Evolutionary conservation across 2,888 invertebrate species (phyloP).

Genomic region (Apotomis betuletana): DNA sequence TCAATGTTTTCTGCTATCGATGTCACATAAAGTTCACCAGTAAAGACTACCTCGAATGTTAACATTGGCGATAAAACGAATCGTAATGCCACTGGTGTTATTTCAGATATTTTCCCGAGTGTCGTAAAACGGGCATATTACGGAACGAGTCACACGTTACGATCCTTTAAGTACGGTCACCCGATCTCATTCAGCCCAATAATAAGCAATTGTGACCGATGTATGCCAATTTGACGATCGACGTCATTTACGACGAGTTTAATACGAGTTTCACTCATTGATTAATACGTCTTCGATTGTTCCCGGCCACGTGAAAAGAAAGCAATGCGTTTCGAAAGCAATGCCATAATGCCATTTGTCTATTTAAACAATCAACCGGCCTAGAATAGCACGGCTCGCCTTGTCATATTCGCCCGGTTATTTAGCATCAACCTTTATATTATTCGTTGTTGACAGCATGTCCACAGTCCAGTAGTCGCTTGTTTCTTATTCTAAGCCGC

Average conservation of each 20-base stretch:
- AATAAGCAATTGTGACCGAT: constrained; percentile 21
- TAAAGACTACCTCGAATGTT: constrained; percentile 20
- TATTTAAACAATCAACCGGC: constrained; percentile 44
- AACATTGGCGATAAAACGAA: constrained; percentile 22
- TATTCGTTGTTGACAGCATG: constrained; percentile 56
- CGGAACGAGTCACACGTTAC: constrained; percentile 7
- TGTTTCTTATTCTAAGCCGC: constrained; percentile 59
- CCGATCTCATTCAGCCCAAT: constrained; percentile 58
- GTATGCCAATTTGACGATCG: constrained; percentile 32
- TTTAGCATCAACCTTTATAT: constrained; percentile 51
- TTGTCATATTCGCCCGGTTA: constrained; percentile 54
- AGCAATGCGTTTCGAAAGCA: constrained; percentile 48
- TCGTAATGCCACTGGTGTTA: constrained; percentile 30
- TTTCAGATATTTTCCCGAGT: constrained; percentile 13
- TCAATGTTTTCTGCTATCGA: constrained; percentile 12
- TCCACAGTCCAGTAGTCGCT: constrained; percentile 39
- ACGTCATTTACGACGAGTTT: constrained; percentile 24
- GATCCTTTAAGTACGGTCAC: constrained; percentile 41
- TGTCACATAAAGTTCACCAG: not conserved
- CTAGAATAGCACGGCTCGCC: constrained; percentile 48
- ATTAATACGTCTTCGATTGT: constrained; percentile 36
- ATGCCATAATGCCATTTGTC: constrained; percentile 44
- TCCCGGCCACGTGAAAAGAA: constrained; percentile 48
- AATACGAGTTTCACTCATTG: constrained; percentile 37
- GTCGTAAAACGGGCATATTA: constrained; percentile 21